phyloP scores from a whole-genome alignment of 1,140 invertebrate genomes.

The Orussus abietinus region DNA sequence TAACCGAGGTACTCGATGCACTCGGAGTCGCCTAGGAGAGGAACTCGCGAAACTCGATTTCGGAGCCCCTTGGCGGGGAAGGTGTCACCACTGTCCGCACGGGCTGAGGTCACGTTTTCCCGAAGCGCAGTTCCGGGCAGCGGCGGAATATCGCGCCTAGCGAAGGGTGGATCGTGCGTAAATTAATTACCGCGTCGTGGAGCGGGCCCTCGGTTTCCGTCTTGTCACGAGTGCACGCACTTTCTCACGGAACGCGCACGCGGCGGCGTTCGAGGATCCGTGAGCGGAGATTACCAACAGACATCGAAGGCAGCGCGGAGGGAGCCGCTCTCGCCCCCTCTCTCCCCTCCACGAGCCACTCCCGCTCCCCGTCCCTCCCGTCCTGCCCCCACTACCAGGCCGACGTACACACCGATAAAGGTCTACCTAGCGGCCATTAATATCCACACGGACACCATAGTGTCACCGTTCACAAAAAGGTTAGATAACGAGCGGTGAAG shows the following conservation, averaged over 20 bases:
- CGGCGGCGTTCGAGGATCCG: neutral
- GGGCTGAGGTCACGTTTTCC: no score
- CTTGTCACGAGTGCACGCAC: slow-evolving; percentile 15
- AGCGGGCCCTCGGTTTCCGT: slow-evolving; percentile 25
- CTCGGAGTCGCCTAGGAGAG: no score
- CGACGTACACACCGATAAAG: neutral
- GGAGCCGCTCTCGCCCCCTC: slow-evolving; percentile 10
- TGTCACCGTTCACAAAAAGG: slow-evolving; percentile 18
- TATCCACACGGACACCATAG: neutral
- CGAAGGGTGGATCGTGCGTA: no score
- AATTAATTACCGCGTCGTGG: no score
- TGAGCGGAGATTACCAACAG: no score
- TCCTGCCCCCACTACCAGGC: neutral
- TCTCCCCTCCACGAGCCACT: slow-evolving; percentile 4
- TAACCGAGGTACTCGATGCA: no score
- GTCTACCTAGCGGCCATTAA: neutral
- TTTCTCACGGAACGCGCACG: slow-evolving; percentile 1
- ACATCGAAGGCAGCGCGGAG: no score
- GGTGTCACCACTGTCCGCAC: no score
- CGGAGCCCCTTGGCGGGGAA: no score
- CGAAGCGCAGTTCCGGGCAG: no score
- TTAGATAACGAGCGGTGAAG: slow-evolving; percentile 21
- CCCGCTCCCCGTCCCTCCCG: slow-evolving; percentile 6
- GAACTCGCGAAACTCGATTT: no score
- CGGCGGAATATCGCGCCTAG: no score